phyloP scores from a whole-genome alignment of 1,140 invertebrate genomes.

The Parapsyche elsis region DNA sequence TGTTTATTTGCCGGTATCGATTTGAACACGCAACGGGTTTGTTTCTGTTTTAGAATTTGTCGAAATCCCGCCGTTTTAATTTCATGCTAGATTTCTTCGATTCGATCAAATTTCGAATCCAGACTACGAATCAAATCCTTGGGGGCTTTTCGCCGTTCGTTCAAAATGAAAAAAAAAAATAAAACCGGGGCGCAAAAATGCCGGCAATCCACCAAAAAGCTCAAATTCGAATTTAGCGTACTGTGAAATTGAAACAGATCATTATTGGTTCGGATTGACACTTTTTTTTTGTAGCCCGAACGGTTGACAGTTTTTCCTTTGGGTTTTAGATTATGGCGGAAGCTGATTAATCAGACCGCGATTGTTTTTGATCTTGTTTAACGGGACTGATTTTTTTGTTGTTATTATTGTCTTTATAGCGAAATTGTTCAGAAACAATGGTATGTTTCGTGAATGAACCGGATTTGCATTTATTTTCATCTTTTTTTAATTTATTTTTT shows the following conservation, averaged over 20 bases:
- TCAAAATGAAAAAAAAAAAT: constrained; percentile 8
- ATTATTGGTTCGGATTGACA: background rate
- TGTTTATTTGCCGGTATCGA: background rate
- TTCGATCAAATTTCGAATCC: constrained; percentile 17
- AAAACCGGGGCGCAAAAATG: constrained; percentile 11
- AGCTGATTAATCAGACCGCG: constrained; percentile 31
- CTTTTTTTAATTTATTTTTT: background rate
- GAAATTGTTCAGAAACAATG: constrained; percentile 24
- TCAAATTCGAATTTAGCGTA: constrained; percentile 43
- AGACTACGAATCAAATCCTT: constrained; percentile 8
- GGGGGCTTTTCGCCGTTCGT: constrained; percentile 11
- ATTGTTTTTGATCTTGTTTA: constrained; percentile 34
- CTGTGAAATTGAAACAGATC: constrained; percentile 49
- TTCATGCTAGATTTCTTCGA: constrained; percentile 31
- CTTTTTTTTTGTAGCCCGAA: background rate
- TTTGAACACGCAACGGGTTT: background rate
- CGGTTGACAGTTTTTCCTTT: background rate
- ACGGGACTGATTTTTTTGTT: background rate
- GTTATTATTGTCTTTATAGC: background rate
- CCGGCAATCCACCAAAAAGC: constrained; percentile 1
- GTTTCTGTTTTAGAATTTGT: background rate
- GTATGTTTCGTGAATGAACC: constrained; percentile 11
- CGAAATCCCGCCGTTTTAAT: constrained; percentile 6
- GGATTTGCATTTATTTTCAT: constrained; percentile 29
- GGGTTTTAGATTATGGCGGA: constrained; percentile 1